Base-by-base conservation (phyloP, 2,113 vertebrate species). In the Dinomys branickii region DNA sequence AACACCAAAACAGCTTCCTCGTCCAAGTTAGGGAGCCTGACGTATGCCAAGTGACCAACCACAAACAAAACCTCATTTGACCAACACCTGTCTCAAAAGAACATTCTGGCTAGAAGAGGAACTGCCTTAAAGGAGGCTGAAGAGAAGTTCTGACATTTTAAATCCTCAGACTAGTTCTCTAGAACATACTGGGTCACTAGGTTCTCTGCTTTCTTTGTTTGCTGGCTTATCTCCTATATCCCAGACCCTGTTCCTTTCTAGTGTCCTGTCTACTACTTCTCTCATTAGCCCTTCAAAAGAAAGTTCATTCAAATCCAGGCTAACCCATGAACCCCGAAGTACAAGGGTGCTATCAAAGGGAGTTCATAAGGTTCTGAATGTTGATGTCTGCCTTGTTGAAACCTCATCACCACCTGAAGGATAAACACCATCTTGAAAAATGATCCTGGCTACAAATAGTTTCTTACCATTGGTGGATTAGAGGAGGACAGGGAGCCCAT, bases 51-150 rank as follows among this genome's bases (percentile, higher is more conserved):
- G 98, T 98, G 98, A 99, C 97, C 98, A 98, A 98, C 98, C 98
- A 96, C 98, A 98, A 98, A 99, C 98, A 99, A 99, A 99, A 99
- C 97, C 98, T 98, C 99, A 98, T 99, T 99, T 99, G 99, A 99
- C 99, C 99, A 99, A 98, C 98, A 98, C 98, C 99, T 99, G 98
- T 98, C 99, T 98, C 85, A 87, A 99, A 99, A 99, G 98, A 99
- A 99, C 99, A 98, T 98, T 95, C 97, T 22, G 93, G 95, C 97
- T 98, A 96, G 97, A 99, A 98, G 97, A 99, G 98, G 98, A 99
- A 99, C 98, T 98, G 97, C 98, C 97, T 91, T 93, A 97, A 98
- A 98, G 97, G 97, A 98, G 94, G 97, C 97, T 93, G 94, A 96
- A 98, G 93, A 97, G 97, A 98, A 95, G 90, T 95, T 96, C 98